Base-by-base conservation (phyloP, 2,113 vertebrate species). In the Motacilla tschutschensis region DNA sequence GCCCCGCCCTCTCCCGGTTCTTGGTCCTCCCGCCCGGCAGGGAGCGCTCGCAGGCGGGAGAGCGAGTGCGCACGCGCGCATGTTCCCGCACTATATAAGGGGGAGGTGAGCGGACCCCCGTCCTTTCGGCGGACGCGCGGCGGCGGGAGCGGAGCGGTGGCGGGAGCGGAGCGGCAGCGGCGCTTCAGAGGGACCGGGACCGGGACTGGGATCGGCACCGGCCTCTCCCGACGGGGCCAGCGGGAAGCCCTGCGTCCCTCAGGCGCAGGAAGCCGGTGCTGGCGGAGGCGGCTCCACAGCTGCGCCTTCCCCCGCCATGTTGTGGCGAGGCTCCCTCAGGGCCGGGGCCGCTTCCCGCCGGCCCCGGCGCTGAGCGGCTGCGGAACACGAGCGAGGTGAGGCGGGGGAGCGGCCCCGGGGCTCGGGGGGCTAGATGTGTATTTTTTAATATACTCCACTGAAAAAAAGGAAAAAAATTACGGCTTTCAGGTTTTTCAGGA, bases 31-130 rank as follows among this genome's bases (percentile, higher is more conserved):
- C 0, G 10, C 0, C 22, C 60, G 8, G 25, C 50, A 79, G 79
- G 46, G 79, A 57, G 65, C 5, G 76, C 25, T 1, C 0, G 1
- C 8, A 3, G 5, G 0, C 2, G 9, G 7, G 0, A 1, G 1
- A 0, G 40, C 10, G 8, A 51, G 20, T 1, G 48, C 17, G 3
- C 31, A 1, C 5, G 6, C 28, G 2, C 51, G 6, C 8, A 22
- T 63, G 1, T 25, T 28, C 28, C 8, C 5, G 12, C 6, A 2
- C 40, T 75, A 83, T 95, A 95, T 87, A 94, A 89, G 33, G 7
- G 17, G 10, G 6, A 3, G 76, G 21, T 31, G 73, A 5, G 1
- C 0, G 0, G 0, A 0, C 0, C 0, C 0, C 0, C 0, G 1
- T 0, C 31, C 4, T 77, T 80, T 87, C 4, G 1, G 18, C 5